Percentiles rank a stretch among this genome's conserved stretches.
Conservation (phyloP, 2,888 invertebrate genomes). For the Coenonympha arcania region DNA sequence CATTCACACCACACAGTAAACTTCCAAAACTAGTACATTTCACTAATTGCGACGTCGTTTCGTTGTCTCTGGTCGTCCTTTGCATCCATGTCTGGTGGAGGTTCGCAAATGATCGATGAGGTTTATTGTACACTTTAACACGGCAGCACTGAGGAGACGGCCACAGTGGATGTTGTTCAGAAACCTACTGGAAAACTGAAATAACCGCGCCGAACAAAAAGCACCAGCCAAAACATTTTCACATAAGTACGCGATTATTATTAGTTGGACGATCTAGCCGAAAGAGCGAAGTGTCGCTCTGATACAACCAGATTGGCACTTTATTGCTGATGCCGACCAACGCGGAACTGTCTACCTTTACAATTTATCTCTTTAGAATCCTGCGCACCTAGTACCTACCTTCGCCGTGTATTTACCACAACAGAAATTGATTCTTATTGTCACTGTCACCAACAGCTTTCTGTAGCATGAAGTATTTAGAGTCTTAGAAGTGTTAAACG, state of each 20-base stretch:
- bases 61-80: slow-evolving; percentile 38
- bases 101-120: slow-evolving; percentile 13
- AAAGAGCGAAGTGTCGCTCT: slow-evolving; percentile 67
- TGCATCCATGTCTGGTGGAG: slow-evolving; percentile 19
- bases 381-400: background rate
- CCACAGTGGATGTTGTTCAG: slow-evolving; percentile 68
- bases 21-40: slow-evolving; percentile 12
- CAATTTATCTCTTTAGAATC: background rate
- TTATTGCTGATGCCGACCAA: background rate
- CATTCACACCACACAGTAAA: slow-evolving; percentile 15
- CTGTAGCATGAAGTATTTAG: too few species aligned
- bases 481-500: too few species aligned
- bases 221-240: slow-evolving; percentile 75
- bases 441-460: too few species aligned
- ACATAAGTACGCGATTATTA: slow-evolving; percentile 72
- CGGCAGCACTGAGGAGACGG: slow-evolving; percentile 60
- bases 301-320: slow-evolving; percentile 43
- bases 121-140: slow-evolving; percentile 19
- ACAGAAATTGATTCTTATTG: slow-evolving; percentile 43
- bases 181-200: slow-evolving; percentile 75
- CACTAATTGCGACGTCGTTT: slow-evolving; percentile 36
- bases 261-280: slow-evolving; percentile 74
- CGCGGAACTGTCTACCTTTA: background rate
- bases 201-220: slow-evolving; percentile 74
- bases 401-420: slow-evolving; percentile 40